Percentiles rank a stretch among this genome's conserved stretches.
Conservation (phyloP, 1,140 invertebrate species). For the Drosophila ficusphila region DNA sequence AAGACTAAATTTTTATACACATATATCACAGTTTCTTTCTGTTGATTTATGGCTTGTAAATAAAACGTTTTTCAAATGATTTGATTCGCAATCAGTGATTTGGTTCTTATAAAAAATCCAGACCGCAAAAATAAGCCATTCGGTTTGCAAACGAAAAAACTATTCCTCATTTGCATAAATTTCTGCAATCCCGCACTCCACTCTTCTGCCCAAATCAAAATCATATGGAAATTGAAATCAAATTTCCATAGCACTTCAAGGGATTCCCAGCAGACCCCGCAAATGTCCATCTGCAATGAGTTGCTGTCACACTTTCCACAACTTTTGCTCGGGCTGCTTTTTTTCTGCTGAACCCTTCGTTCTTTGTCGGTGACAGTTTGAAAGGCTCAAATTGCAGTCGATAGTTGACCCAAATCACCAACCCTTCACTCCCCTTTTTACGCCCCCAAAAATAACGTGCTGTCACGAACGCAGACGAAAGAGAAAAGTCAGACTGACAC, state of each 20-base stretch:
- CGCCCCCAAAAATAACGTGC: conserved; percentile 16
- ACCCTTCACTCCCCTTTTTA: neutral
- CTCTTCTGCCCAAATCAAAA: conserved; percentile 29
- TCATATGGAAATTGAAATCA: conserved; percentile 80
- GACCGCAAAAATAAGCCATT: neutral
- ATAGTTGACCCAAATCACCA: conserved; percentile 73
- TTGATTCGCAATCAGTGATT: conserved; percentile 21
- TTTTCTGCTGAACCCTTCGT: neutral
- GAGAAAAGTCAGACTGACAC: conserved; percentile 19
- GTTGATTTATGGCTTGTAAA: neutral
- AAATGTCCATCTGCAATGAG: conserved; percentile 55
- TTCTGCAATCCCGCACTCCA: conserved; percentile 4
- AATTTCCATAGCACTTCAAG: conserved; percentile 70
- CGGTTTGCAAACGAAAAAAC: conserved; percentile 9
- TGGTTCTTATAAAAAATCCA: conserved; percentile 5
- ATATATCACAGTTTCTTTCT: neutral
- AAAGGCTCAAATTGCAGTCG: conserved; percentile 70
- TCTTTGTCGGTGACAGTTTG: conserved; percentile 64
- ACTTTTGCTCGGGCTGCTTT: conserved; percentile 16
- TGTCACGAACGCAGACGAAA: conserved; percentile 55
- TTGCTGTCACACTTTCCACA: conserved; percentile 55
- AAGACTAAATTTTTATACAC: too few species aligned
- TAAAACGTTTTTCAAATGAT: neutral
- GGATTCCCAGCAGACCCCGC: conserved; percentile 35
- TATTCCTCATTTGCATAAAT: conserved; percentile 40